These are phyloP conservation scores for Ornithoptera alexandrae DNA, from an alignment of 2,888 invertebrate species.

Conservation along the genomic window DNA sequence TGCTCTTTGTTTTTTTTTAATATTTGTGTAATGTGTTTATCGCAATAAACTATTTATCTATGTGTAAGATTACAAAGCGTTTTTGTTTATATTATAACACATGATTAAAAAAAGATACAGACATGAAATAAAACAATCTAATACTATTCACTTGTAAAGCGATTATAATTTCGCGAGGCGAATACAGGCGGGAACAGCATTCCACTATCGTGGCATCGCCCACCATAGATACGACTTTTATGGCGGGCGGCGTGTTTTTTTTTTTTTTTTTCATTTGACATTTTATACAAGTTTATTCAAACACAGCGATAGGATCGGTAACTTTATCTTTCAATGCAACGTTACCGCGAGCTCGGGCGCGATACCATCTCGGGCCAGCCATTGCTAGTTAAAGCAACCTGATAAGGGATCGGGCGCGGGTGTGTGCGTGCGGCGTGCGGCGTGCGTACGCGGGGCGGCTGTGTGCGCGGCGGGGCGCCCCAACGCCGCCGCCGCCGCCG, in stretches of 20 bases:
- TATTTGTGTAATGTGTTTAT: too few species aligned
- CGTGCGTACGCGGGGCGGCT: conserved; percentile 36
- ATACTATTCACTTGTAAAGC: too few species aligned
- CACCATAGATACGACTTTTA: conserved; percentile 62
- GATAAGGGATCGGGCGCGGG: conserved; percentile 69
- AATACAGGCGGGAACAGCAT: conserved; percentile 39
- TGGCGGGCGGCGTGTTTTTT: conserved; percentile 57
- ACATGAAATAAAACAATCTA: too few species aligned
- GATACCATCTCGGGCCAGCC: conserved; percentile 77
- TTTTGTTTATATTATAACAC: too few species aligned
- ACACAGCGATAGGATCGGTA: conserved; percentile 74
- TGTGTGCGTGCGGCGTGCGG: conserved; percentile 53
- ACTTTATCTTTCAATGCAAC: conserved; percentile 80
- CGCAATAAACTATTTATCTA: too few species aligned
- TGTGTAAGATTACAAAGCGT: too few species aligned
- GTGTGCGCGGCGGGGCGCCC: conserved; percentile 66
- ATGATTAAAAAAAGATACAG: too few species aligned
- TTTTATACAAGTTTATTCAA: conserved; percentile 81
- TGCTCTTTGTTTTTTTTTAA: too few species aligned
- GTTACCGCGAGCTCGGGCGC: conserved; percentile 74
- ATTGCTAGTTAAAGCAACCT: conserved; percentile 77
- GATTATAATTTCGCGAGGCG: conserved; percentile 26
- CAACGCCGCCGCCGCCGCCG: too few species aligned
- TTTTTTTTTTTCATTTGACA: conserved; percentile 73
- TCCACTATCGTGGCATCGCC: conserved; percentile 62